Evolutionary conservation across 2,113 vertebrate species (phyloP).

Genomic region (Notiomystis cincta): DNA sequence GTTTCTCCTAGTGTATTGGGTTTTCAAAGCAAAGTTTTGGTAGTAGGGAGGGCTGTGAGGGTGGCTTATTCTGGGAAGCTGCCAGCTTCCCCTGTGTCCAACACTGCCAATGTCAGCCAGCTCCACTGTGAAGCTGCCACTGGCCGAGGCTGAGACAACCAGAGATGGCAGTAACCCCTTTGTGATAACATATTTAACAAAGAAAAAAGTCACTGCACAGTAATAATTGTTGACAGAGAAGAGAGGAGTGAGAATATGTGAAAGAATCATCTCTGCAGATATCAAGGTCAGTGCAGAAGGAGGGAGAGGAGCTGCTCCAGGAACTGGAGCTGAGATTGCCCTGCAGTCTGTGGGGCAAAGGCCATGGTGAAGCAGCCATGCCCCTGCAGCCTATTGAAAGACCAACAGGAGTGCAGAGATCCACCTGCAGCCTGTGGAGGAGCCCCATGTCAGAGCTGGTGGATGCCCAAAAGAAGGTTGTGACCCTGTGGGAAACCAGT

Average conservation of each 20-base stretch:
- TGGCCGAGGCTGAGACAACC: neutral
- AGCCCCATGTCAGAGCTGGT: no score
- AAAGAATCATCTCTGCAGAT: neutral
- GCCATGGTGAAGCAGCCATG: neutral
- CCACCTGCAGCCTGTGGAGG: neutral
- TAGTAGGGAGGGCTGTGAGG: neutral
- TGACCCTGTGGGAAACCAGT: neutral
- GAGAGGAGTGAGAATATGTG: neutral
- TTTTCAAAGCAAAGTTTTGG: neutral
- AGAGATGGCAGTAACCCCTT: neutral
- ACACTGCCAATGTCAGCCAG: accelerated
- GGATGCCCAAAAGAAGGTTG: neutral
- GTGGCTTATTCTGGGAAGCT: neutral
- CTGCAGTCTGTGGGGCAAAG: no score
- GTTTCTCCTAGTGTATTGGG: neutral
- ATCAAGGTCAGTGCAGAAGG: neutral
- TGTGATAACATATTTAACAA: neutral
- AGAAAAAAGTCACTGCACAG: neutral
- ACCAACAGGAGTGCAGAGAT: neutral
- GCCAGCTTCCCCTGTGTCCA: neutral
- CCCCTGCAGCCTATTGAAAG: neutral
- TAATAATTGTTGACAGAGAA: neutral
- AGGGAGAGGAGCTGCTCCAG: neutral
- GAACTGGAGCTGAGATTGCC: neutral
- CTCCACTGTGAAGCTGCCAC: neutral